Evolutionary conservation across 1,140 invertebrate genomes (phyloP).

Genomic region (Magallana angulata): DNA sequence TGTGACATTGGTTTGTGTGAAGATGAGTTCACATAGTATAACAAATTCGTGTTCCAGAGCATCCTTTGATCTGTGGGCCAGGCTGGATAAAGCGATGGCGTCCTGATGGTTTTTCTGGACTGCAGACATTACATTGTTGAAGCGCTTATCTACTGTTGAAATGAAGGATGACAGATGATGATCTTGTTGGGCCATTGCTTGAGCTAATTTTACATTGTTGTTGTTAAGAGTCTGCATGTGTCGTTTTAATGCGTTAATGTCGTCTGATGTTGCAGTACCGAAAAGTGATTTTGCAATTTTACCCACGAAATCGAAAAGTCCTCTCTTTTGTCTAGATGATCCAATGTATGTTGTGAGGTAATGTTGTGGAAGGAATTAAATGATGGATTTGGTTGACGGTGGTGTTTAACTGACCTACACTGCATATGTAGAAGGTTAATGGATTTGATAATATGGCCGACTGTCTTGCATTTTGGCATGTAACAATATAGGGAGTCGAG

Average conservation of each 20-base stretch:
- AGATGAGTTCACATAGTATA: neutral
- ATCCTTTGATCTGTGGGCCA: neutral
- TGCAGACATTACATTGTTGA: slow-evolving; percentile 21
- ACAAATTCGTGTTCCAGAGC: slow-evolving; percentile 21
- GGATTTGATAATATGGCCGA: neutral
- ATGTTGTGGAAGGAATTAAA: neutral
- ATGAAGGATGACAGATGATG: slow-evolving; percentile 35
- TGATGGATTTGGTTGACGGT: slow-evolving; percentile 9
- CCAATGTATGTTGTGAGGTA: neutral
- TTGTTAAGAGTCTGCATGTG: slow-evolving; percentile 28
- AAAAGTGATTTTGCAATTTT: slow-evolving; percentile 44
- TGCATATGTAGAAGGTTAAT: neutral
- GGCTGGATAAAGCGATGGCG: neutral
- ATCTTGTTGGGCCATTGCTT: slow-evolving; percentile 17
- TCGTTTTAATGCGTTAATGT: slow-evolving; percentile 3
- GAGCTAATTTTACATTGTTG: slow-evolving; percentile 38
- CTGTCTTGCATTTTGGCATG: neutral
- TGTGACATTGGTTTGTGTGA: slow-evolving; percentile 16
- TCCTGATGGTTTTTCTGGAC: slow-evolving; percentile 31
- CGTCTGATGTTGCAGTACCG: slow-evolving; percentile 46
- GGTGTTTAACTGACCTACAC: slow-evolving; percentile 14
- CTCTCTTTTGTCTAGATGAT: neutral
- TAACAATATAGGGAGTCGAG: neutral
- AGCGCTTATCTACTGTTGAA: slow-evolving; percentile 10
- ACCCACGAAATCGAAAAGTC: slow-evolving; percentile 45